Evolutionary conservation across 2,797 vertebrate species (phyloP).

Genomic region (Pangasius sanitwongsei): DNA sequence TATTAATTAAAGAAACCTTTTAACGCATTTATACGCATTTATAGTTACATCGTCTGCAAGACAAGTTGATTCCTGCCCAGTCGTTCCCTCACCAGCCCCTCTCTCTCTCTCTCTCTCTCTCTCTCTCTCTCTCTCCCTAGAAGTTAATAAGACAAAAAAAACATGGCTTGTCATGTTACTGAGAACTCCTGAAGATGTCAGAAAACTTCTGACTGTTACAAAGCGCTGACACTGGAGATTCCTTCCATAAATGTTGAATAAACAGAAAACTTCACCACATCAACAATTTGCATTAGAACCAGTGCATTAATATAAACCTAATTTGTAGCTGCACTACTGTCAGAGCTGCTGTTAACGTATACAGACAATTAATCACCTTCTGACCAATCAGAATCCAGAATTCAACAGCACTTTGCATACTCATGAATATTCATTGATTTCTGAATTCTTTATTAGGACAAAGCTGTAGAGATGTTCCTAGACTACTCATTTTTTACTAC

Average conservation of each 20-base stretch:
- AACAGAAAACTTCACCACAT: not conserved
- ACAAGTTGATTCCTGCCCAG: too few species aligned
- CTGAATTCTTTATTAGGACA: not conserved
- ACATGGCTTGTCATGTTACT: too few species aligned
- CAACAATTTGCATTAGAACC: not conserved
- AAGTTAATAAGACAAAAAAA: too few species aligned
- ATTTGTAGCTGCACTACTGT: not conserved
- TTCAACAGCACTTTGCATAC: too few species aligned
- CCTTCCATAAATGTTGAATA: not conserved
- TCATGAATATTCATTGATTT: not conserved
- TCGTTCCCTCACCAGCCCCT: not conserved
- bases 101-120: not conserved
- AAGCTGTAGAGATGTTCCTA: too few species aligned
- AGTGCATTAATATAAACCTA: not conserved
- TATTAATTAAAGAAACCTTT: not conserved
- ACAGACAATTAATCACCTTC: not conserved
- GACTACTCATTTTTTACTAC: not conserved
- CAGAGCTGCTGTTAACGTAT: not conserved
- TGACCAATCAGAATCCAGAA: constrained; percentile 1
- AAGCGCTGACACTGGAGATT: not conserved
- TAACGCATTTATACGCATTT: not conserved
- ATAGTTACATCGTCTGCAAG: not conserved
- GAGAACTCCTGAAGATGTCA: not conserved
- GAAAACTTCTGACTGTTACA: not conserved
- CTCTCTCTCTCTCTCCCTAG: not conserved